Base-by-base conservation (phyloP, 2,797 vertebrate species). In the Tiaroga cobitis region DNA sequence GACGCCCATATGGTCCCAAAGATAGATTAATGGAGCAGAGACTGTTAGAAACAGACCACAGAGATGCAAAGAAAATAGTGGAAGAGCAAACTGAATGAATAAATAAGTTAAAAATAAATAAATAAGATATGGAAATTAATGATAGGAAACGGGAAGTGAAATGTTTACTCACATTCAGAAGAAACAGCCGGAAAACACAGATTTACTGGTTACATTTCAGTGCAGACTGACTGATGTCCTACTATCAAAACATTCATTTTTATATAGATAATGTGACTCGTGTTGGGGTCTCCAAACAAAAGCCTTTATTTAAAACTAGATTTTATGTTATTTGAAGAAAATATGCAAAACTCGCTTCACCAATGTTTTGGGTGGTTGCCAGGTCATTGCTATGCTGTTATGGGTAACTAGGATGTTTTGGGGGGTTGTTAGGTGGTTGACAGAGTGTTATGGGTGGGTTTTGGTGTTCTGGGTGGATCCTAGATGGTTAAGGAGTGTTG, bases 11-110 rank as follows among this genome's bases (percentile, higher is more conserved):
- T 89, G 90, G 78, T 84, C 59, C 75, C 80, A 70, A 74, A 67
- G 82, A 87, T 81, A 87, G 86, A 90, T 87, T 87, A 88, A 91
- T 90, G 82, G 81, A 78, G 85, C 81, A 26, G 51, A 63, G 74
- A 79, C 67, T 83, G 81, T 83, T 87, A 85, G 80, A 81, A 56
- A 88, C 81, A 78, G 65, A 86, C 69, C 81, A n/a, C 68, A 87
- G 73, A 89, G 87, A 89, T 87, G 83, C 83, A 59, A 81, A 82
- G 43, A 68, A n/a, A 16, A 18, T 54, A 77, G 29, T 75, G 19
- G n/a, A 61, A 84, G 56, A 34, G 39, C 21, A 81, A 81, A 78
- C n/a, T 24, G 43, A 78, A 69, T 24, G 2, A n/a, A 65, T 65
- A 65, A 65, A 56, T 81, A 37, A 51, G 49, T 56, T 16, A n/a